Evolutionary conservation across 2,113 vertebrate species (phyloP).

Genomic region (Australoheros scitulus): DNA sequence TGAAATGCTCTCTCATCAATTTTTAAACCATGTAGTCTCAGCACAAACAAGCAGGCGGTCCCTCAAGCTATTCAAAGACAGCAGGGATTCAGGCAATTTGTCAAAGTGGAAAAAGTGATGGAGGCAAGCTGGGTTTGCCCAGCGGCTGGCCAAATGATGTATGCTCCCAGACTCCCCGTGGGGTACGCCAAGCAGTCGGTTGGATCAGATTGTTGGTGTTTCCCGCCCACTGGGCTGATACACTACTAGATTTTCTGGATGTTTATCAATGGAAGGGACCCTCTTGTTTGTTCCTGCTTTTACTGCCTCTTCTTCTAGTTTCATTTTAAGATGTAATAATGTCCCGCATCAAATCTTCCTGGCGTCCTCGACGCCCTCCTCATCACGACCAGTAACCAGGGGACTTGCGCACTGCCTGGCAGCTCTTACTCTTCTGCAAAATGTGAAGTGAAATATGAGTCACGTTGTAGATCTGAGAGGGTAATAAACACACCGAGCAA

Average conservation of each 20-base stretch:
- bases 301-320: background rate
- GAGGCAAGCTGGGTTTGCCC: conserved; percentile 48
- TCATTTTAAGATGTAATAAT: conserved; percentile 11
- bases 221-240: conserved; percentile 23
- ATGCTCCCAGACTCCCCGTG: conserved; percentile 42
- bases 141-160: conserved; percentile 52
- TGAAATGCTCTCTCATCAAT: conserved; percentile 29
- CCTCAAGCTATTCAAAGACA: conserved; percentile 46
- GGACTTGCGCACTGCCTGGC: conserved; percentile 2
- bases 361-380: background rate
- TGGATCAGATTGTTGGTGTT: conserved; percentile 40
- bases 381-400: conserved; percentile 13
- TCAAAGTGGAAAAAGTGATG: conserved; percentile 62
- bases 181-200: conserved; percentile 18
- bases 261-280: conserved; percentile 25
- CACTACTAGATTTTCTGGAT: conserved; percentile 20
- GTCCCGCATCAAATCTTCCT: conserved; percentile 35
- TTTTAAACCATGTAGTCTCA: conserved; percentile 33
- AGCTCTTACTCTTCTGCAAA: conserved; percentile 53
- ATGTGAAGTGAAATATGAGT: conserved; percentile 69
- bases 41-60: conserved; percentile 45
- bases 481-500: conserved; percentile 50
- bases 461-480: conserved; percentile 35
- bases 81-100: conserved; percentile 35
- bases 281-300: background rate